Conservation (phyloP, 2,888 invertebrate species). For the Encarsia formosa region DNA sequence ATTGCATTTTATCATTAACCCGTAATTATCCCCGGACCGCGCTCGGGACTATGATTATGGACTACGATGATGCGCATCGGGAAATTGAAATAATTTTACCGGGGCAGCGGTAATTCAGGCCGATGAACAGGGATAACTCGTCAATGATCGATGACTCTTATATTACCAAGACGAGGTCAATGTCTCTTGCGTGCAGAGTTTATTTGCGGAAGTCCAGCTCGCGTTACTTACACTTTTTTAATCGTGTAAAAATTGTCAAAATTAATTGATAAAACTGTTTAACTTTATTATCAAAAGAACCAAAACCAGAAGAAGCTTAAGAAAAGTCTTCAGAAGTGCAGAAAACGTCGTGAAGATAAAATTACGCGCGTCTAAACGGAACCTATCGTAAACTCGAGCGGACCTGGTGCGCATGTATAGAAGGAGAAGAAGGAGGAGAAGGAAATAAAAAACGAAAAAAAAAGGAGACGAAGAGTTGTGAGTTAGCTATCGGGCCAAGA, state of each 20-base stretch:
- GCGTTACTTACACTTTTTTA: too few species aligned
- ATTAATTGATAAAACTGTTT: too few species aligned
- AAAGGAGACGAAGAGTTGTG: background rate
- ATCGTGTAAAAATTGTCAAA: too few species aligned
- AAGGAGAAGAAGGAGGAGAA: conserved; percentile 7
- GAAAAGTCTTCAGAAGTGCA: too few species aligned
- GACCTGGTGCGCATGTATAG: background rate
- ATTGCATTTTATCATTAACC: conserved; percentile 19
- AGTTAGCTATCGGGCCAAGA: conserved; percentile 17
- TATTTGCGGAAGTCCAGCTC: too few species aligned
- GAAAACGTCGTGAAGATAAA: background rate
- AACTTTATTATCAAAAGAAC: too few species aligned
- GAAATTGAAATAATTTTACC: conserved; percentile 18
- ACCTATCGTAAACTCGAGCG: conserved; percentile 22
- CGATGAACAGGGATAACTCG: background rate
- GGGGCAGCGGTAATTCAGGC: background rate
- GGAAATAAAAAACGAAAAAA: conserved; percentile 9
- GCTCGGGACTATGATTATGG: conserved; percentile 6
- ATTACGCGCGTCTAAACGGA: conserved; percentile 27
- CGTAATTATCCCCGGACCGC: conserved; percentile 8
- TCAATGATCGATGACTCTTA: too few species aligned
- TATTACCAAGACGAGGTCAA: too few species aligned
- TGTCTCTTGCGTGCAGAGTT: too few species aligned
- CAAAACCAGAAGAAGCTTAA: too few species aligned
- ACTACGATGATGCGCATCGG: background rate